These are phyloP conservation scores for Druon quercuslanigerum DNA, from an alignment of 1,140 invertebrate genomes.

Conservation along the genomic window DNA sequence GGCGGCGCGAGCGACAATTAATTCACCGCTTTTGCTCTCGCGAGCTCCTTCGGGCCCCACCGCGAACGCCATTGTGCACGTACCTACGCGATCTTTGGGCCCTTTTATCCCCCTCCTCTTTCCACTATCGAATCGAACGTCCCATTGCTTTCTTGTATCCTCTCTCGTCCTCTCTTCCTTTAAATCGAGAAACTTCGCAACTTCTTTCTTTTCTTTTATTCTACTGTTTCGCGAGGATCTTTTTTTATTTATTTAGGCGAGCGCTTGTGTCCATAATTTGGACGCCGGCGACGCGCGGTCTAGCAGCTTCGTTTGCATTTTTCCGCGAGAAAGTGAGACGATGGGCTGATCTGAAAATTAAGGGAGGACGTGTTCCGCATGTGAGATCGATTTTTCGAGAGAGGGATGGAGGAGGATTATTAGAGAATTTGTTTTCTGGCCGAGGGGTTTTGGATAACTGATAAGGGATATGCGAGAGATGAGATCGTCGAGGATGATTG, in stretches of 20 bases:
- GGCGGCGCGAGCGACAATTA: slow-evolving; percentile 72
- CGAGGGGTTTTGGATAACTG: background rate
- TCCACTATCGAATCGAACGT: slow-evolving; percentile 38
- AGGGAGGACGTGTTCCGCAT: background rate
- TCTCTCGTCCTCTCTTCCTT: slow-evolving; percentile 32
- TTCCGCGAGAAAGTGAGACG: background rate
- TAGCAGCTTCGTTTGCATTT: slow-evolving; percentile 44
- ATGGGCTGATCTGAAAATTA: slow-evolving; percentile 4
- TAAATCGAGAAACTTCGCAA: slow-evolving; percentile 34
- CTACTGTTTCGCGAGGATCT: slow-evolving; percentile 33
- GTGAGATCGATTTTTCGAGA: background rate
- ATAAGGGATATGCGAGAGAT: slow-evolving; percentile 8
- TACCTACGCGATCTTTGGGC: slow-evolving; percentile 53
- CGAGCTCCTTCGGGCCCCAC: slow-evolving; percentile 43
- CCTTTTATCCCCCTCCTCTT: slow-evolving; percentile 45
- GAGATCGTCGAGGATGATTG: slow-evolving; percentile 9
- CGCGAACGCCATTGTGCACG: slow-evolving; percentile 60
- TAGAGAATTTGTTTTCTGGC: background rate
- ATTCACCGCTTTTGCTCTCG: slow-evolving; percentile 71
- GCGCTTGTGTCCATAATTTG: slow-evolving; percentile 58
- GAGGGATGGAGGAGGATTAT: background rate
- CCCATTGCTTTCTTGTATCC: background rate
- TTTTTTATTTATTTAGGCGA: slow-evolving; percentile 50
- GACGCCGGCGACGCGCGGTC: slow-evolving; percentile 67
- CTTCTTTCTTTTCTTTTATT: slow-evolving; percentile 18